phyloP scores from a whole-genome alignment of 1,140 invertebrate species.

The Drosophila burlai region DNA sequence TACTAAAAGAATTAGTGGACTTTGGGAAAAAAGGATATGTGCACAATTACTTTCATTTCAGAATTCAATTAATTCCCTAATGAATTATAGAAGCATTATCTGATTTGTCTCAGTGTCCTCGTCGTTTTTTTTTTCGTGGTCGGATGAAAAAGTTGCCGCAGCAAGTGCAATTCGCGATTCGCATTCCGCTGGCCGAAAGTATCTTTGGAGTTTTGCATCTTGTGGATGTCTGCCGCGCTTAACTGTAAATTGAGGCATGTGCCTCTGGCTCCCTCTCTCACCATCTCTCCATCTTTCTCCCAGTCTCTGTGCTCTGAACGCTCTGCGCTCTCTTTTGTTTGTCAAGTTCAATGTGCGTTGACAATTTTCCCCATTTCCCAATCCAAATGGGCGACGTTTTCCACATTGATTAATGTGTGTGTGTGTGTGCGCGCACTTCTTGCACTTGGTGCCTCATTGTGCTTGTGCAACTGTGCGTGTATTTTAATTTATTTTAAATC shows the following conservation, averaged over 20 bases:
- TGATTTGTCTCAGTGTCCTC: slow-evolving; percentile 1
- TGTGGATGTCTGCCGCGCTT: slow-evolving; percentile 61
- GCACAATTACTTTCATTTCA: neutral
- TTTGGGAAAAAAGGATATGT: neutral
- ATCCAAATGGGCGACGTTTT: slow-evolving; percentile 70
- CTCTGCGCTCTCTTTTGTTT: slow-evolving; percentile 28
- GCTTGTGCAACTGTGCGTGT: slow-evolving; percentile 73
- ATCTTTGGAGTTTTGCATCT: slow-evolving; percentile 78
- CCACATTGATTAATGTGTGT: slow-evolving; percentile 52
- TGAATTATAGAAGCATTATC: neutral
- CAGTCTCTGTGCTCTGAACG: neutral
- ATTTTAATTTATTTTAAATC: slow-evolving; percentile 81
- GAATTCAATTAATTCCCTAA: neutral
- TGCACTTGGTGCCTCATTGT: slow-evolving; percentile 65
- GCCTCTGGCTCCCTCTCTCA: slow-evolving; percentile 4
- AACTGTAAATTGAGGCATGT: slow-evolving; percentile 80
- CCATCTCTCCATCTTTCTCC: slow-evolving; percentile 6
- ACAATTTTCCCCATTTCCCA: slow-evolving; percentile 79
- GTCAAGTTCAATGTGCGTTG: slow-evolving; percentile 83
- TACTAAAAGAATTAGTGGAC: neutral
- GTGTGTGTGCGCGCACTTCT: slow-evolving; percentile 7
- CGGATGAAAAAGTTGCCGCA: slow-evolving; percentile 72
- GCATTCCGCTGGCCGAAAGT: slow-evolving; percentile 79
- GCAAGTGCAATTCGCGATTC: slow-evolving; percentile 72
- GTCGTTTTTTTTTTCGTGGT: slow-evolving; percentile 24